Evolutionary conservation across 2,113 vertebrate genomes (phyloP).

Genomic region (Spea bombifrons): DNA sequence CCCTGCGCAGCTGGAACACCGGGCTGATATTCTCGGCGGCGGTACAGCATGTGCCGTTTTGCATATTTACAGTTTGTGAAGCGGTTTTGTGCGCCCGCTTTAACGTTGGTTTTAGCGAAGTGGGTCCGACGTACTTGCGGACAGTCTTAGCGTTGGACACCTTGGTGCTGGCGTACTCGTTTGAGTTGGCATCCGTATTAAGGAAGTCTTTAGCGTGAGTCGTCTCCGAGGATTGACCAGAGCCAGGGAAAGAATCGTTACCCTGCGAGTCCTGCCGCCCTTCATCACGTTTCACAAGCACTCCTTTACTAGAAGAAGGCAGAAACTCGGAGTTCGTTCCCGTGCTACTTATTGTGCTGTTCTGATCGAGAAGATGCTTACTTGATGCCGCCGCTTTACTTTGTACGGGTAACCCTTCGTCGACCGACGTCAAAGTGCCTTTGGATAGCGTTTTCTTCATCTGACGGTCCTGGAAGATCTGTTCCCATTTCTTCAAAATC

Average conservation of each 20-base stretch:
- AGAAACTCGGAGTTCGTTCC: slow-evolving; percentile 52
- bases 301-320: slow-evolving; percentile 57
- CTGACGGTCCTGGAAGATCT: slow-evolving; percentile 89
- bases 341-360: slow-evolving; percentile 4
- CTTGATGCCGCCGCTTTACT: slow-evolving; percentile 32
- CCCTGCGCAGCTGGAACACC: slow-evolving; percentile 63
- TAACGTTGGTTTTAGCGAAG: slow-evolving; percentile 33
- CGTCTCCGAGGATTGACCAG: slow-evolving; percentile 27
- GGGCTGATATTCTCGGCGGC: slow-evolving; percentile 47
- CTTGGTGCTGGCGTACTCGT: slow-evolving; percentile 51
- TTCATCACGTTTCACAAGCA: slow-evolving; percentile 27
- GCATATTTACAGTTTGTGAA: slow-evolving; percentile 51
- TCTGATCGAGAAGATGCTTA: neutral
- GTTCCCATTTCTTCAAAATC: slow-evolving; percentile 90
- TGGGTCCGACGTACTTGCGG: slow-evolving; percentile 25
- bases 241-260: neutral
- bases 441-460: slow-evolving; percentile 80
- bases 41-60: slow-evolving; percentile 55
- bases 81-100: slow-evolving; percentile 63
- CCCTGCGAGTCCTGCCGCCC: neutral
- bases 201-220: slow-evolving; percentile 40
- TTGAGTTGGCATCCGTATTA: slow-evolving; percentile 38
- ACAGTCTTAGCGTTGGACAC: neutral
- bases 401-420: slow-evolving; percentile 41
- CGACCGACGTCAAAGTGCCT: slow-evolving; percentile 76